phyloP scores from a whole-genome alignment of 2,888 invertebrate species.

The Drosophila phalerata region DNA sequence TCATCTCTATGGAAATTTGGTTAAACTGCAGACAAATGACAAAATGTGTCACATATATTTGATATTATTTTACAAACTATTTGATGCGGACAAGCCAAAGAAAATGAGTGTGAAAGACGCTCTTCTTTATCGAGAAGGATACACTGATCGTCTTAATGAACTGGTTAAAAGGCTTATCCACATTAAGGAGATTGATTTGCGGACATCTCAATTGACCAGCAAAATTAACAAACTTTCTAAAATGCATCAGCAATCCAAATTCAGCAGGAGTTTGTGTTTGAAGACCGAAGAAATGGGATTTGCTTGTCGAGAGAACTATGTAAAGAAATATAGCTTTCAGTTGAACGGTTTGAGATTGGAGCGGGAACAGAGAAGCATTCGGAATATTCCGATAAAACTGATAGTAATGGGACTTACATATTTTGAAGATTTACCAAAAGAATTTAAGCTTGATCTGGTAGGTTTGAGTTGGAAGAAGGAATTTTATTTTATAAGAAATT shows the following conservation, averaged over 20 bases:
- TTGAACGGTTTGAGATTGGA: not conserved
- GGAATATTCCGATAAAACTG: not conserved
- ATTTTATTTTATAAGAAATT: not conserved
- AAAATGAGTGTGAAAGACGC: not conserved
- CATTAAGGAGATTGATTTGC: not conserved
- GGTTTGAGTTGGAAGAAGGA: not conserved
- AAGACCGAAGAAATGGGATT: not conserved
- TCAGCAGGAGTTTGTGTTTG: too few relatives aligned
- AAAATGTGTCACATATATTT: constrained; percentile 12
- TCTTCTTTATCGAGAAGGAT: not conserved
- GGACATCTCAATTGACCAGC: not conserved
- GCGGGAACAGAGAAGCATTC: not conserved
- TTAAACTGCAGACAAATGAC: constrained; percentile 17
- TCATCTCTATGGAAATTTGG: constrained; percentile 35
- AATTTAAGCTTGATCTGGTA: not conserved
- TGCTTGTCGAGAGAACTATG: not conserved
- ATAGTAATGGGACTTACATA: not conserved
- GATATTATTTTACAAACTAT: constrained; percentile 28
- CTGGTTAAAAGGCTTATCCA: constrained; percentile 1
- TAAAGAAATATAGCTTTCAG: not conserved
- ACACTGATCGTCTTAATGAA: constrained; percentile 15
- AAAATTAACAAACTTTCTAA: not conserved
- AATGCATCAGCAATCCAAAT: not conserved
- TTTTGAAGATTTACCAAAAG: not conserved
- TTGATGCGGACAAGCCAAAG: not conserved